Evolutionary conservation across 2,113 vertebrate genomes (phyloP).

Genomic region (Albula goreensis): DNA sequence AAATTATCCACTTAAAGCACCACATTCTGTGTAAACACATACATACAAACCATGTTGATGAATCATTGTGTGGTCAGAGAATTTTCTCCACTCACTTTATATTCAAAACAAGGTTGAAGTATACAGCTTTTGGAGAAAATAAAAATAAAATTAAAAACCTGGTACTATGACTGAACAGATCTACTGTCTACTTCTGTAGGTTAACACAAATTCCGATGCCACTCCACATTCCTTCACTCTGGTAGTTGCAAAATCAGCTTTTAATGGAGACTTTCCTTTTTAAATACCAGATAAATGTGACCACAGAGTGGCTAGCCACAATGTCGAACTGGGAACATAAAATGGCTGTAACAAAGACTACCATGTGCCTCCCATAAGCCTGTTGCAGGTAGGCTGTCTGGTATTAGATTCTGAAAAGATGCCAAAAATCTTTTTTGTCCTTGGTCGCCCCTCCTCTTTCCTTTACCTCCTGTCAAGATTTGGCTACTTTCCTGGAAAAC

Average conservation of each 20-base stretch:
- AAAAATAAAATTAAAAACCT: neutral
- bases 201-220: neutral
- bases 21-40: no score
- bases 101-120: neutral
- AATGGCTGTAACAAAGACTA: slow-evolving; percentile 69
- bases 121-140: neutral
- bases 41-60: neutral
- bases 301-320: slow-evolving; percentile 1
- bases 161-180: neutral
- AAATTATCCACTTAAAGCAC: no score
- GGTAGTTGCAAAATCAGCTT: neutral
- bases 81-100: neutral
- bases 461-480: slow-evolving; percentile 49
- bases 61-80: neutral
- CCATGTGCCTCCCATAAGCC: slow-evolving; percentile 45
- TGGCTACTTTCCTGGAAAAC: slow-evolving; percentile 45
- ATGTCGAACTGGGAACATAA: slow-evolving; percentile 70
- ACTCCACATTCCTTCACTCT: neutral
- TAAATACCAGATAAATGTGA: neutral
- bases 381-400: slow-evolving; percentile 74
- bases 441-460: slow-evolving; percentile 60
- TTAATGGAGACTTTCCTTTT: neutral
- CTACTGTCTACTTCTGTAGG: neutral
- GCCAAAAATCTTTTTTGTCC: slow-evolving; percentile 78
- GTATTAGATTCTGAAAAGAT: slow-evolving; percentile 68